phyloP scores from a whole-genome alignment of 2,113 vertebrate genomes.

The Narcine bancroftii region DNA sequence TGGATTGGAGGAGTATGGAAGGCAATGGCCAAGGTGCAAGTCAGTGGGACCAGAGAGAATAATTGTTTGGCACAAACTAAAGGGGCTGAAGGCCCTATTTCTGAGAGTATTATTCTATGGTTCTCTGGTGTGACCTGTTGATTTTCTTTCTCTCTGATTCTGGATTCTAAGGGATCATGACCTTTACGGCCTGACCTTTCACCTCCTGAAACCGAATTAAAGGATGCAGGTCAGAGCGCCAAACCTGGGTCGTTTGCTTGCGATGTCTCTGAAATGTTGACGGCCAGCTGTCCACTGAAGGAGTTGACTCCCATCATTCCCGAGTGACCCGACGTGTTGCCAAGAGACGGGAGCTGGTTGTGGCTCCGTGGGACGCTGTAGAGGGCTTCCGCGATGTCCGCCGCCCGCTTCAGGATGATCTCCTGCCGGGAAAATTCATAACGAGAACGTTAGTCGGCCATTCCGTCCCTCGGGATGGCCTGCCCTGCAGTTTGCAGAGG shows the following conservation, averaged over 20 bases:
- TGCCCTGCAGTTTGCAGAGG: too few relatives aligned
- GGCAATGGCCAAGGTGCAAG: too few relatives aligned
- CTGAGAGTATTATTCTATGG: too few relatives aligned
- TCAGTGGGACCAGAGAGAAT: too few relatives aligned
- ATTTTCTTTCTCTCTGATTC: neutral
- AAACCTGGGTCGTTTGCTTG: slow-evolving; percentile 78
- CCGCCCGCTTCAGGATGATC: slow-evolving; percentile 86
- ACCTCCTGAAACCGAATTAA: too few relatives aligned
- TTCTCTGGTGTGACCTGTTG: neutral
- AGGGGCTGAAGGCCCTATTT: too few relatives aligned
- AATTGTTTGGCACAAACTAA: too few relatives aligned
- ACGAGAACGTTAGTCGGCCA: neutral
- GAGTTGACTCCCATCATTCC: slow-evolving; percentile 82
- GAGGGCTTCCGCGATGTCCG: slow-evolving; percentile 86
- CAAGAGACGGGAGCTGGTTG: slow-evolving; percentile 74
- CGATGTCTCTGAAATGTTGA: slow-evolving; percentile 76
- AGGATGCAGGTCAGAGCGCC: slow-evolving; percentile 26
- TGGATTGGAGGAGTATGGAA: too few relatives aligned
- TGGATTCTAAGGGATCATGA: neutral
- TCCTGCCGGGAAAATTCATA: slow-evolving; percentile 57
- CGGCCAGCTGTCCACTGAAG: slow-evolving; percentile 79
- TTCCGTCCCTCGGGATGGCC: too few relatives aligned
- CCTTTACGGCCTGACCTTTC: neutral
- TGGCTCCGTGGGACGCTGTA: slow-evolving; percentile 87
- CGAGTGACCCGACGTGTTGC: slow-evolving; percentile 64